These are phyloP conservation scores for Torymus tubicola DNA, from an alignment of 2,888 invertebrate genomes.

Conservation along the genomic window DNA sequence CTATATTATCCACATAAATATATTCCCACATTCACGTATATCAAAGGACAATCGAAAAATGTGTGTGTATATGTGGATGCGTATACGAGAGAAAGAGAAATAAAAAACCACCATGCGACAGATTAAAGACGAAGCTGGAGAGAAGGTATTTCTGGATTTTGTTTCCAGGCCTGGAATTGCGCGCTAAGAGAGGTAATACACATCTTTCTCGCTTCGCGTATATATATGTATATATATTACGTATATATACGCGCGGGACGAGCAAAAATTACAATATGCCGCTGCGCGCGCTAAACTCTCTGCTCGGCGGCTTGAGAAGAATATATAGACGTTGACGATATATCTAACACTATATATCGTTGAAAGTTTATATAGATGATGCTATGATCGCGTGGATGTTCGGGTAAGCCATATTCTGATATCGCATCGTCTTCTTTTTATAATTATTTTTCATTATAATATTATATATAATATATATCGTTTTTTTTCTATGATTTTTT, in stretches of 20 bases:
- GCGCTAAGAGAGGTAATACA: neutral
- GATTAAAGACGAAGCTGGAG: constrained; percentile 55
- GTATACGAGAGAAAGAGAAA: neutral
- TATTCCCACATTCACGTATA: too few relatives aligned
- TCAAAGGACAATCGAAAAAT: too few relatives aligned
- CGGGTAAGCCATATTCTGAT: constrained; percentile 47
- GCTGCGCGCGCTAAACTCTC: too few relatives aligned
- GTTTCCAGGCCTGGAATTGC: constrained; percentile 50
- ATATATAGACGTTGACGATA: too few relatives aligned
- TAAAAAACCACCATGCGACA: neutral
- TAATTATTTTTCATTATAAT: neutral
- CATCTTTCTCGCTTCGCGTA: too few relatives aligned
- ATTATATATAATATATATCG: neutral
- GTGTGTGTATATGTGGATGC: too few relatives aligned
- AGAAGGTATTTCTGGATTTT: constrained; percentile 57
- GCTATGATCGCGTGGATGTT: neutral
- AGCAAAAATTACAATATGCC: too few relatives aligned
- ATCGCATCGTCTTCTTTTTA: constrained; percentile 41
- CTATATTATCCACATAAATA: too few relatives aligned
- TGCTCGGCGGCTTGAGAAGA: too few relatives aligned
- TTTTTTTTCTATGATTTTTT: neutral
- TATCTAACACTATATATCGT: too few relatives aligned
- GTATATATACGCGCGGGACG: too few relatives aligned
- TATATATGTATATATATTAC: too few relatives aligned
- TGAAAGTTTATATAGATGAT: neutral